Conservation (phyloP, 2,888 invertebrate species). For the Clepsis dumicolana region DNA sequence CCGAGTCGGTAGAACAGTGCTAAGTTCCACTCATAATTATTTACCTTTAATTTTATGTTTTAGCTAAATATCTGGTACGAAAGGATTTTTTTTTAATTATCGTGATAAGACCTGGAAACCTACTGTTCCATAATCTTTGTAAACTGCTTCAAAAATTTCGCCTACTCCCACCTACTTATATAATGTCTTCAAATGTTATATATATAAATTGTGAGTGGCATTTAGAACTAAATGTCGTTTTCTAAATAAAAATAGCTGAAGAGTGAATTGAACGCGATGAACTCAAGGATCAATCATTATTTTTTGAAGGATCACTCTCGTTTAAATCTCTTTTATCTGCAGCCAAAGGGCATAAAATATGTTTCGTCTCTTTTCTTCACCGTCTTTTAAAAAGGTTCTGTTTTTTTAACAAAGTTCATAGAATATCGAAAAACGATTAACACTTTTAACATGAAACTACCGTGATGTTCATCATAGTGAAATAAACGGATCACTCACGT, state of each 20-base stretch:
- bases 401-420: background rate
- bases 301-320: conserved; percentile 28
- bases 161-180: background rate
- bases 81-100: no score
- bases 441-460: no score
- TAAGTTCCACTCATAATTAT: no score
- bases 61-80: no score
- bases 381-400: background rate
- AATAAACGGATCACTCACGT: no score
- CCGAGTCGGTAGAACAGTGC: no score
- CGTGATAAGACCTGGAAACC: no score
- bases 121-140: no score
- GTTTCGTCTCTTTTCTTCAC: conserved; percentile 2
- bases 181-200: background rate
- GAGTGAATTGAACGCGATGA: conserved; percentile 22
- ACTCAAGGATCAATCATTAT: conserved; percentile 30
- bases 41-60: no score
- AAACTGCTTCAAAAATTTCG: no score
- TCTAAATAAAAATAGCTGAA: conserved; percentile 16
- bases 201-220: background rate
- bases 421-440: background rate
- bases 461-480: no score
- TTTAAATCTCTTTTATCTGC: conserved; percentile 20
- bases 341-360: conserved; percentile 17
- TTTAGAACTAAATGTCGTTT: conserved; percentile 1